phyloP scores from a whole-genome alignment of 1,140 invertebrate genomes.

The Lordiphosa collinella region DNA sequence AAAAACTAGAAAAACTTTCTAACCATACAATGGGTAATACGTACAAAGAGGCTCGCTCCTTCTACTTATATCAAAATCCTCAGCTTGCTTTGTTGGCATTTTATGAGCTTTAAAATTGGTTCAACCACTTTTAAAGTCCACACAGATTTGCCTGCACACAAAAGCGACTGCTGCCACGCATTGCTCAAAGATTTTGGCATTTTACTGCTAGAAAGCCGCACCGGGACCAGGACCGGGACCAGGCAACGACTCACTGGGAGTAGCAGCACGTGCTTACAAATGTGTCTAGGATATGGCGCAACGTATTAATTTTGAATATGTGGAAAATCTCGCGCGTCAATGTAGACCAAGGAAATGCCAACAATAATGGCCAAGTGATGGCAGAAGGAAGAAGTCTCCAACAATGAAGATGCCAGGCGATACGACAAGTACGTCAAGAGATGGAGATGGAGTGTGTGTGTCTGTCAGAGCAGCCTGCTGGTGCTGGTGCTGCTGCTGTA shows the following conservation, averaged over 20 bases:
- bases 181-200: conserved; percentile 38
- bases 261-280: conserved; percentile 68
- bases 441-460: conserved; percentile 11
- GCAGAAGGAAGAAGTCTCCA: conserved; percentile 20
- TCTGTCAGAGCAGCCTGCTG: conserved; percentile 9
- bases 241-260: neutral
- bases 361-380: conserved; percentile 39
- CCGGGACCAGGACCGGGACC: conserved; percentile 17
- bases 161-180: conserved; percentile 12
- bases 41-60: neutral
- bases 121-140: conserved; percentile 21
- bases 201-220: conserved; percentile 53
- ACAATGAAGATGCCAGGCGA: conserved; percentile 73
- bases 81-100: conserved; percentile 25
- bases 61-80: conserved; percentile 24
- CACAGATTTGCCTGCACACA: conserved; percentile 3
- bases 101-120: conserved; percentile 15
- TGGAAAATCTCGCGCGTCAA: conserved; percentile 69
- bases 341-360: conserved; percentile 57
- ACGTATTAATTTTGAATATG: conserved; percentile 77
- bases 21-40: conserved; percentile 18
- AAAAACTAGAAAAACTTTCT: conserved; percentile 37
- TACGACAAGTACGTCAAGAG: conserved; percentile 68
- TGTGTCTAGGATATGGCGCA: conserved; percentile 70
- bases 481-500: conserved; percentile 35